Evolutionary conservation across 2,113 vertebrate species (phyloP), one percentile per base, ranked within the genome.

Genomic region (Pseudorectes ferrugineus): DNA sequence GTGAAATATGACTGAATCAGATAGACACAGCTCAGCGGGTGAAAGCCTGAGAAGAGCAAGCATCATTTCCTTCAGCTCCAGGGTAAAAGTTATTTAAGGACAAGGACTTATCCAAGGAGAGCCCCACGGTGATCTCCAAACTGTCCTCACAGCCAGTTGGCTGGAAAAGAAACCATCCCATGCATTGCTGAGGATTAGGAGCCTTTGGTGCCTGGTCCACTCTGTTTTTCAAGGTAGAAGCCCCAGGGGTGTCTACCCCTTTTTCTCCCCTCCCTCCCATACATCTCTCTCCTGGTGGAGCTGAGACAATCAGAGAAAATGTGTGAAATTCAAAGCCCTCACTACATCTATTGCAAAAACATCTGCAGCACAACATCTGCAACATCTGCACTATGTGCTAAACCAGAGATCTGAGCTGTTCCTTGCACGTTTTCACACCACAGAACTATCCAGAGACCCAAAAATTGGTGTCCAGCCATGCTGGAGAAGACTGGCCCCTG

Each of bases 21-120:
- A 46, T 86, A 85, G 91, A 83, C 68, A 84, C 71, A 48, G 62
- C 75, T 85, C 89, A 73, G 49, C 2, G 9, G 71, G 72, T 81
- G 74, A 83, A 87, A 89, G 85, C 49, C 71, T 82, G 85, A 89
- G 51, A 92, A 83, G 66, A 92, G 10, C 33, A 68, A 81, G 42
- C n/a, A 63, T 58, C 15, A 1, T 65, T 88, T 76, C 54, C 71
- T 85, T 62, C 95, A 90, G 63, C 51, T 79, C 71, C 49, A 73
- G 88, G 88, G 38, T 55, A 83, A 29, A 93, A 73, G 75, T 89
- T 61, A 70, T 88, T 92, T 94, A 85, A 79, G 75, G 81, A 73
- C 82, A 94, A 92, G 54, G 85, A 73, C 20, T 81, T 78, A 70
- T 5, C 71, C 75, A 85, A 85, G 57, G 74, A 85, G 57, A 88